A percentile compares a stretch with the other conserved stretches of the same genome.
phyloP scores from a whole-genome alignment of 1,140 invertebrate genomes.

The Acromyrmex heyeri region DNA sequence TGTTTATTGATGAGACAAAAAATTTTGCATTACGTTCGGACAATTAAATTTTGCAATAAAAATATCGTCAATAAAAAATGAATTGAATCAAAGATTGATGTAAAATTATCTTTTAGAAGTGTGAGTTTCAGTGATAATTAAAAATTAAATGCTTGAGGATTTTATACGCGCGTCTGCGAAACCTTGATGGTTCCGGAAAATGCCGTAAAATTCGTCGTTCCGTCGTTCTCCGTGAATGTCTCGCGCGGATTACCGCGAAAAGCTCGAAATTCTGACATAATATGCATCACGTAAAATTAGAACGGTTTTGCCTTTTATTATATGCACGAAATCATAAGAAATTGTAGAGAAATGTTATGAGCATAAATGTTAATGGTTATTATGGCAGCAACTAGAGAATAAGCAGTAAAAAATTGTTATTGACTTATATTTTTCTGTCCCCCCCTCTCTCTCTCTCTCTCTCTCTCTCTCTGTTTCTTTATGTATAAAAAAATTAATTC shows the following conservation, averaged over 20 bases:
- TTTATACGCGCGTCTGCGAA: slow-evolving; percentile 18
- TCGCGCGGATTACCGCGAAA: slow-evolving; percentile 8
- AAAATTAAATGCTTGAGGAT: neutral
- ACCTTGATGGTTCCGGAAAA: neutral
- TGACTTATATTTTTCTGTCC: neutral
- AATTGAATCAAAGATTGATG: neutral
- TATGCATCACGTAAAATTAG: slow-evolving; percentile 39
- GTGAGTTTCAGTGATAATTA: slow-evolving; percentile 8
- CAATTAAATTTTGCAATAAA: neutral
- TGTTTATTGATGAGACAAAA: neutral
- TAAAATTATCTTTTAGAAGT: neutral
- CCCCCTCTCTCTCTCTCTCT: neutral
- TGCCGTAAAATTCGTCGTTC: neutral
- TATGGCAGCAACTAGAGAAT: neutral
- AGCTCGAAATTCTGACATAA: neutral
- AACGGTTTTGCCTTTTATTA: slow-evolving; percentile 5
- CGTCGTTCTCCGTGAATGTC: slow-evolving; percentile 4
- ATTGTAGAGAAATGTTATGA: slow-evolving; percentile 20
- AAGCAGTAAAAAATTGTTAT: neutral
- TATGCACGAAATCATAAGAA: slow-evolving; percentile 20
- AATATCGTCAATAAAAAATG: neutral
- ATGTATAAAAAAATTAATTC: neutral
- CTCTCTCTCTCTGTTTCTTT: neutral
- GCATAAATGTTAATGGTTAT: neutral
- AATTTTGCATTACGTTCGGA: neutral